Evolutionary conservation across 2,797 vertebrate species (phyloP).

Genomic region (Chromis chromis): DNA sequence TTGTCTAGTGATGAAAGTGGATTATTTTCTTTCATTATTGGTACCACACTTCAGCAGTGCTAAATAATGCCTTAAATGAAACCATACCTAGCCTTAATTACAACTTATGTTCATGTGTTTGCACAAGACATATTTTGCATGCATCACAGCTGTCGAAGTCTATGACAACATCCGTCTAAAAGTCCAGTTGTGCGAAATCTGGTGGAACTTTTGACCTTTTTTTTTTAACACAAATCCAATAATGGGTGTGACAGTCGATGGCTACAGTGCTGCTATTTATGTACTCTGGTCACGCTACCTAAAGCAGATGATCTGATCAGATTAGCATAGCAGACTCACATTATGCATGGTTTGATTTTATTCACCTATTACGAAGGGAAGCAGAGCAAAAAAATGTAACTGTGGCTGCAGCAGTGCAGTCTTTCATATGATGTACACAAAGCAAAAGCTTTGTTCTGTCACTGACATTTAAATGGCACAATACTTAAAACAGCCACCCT

Average conservation of each 20-base stretch:
- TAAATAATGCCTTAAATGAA: no score
- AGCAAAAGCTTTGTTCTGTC: constrained; percentile 8
- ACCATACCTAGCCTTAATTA: no score
- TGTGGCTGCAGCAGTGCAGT: constrained; percentile 27
- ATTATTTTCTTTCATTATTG: no score
- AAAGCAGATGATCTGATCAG: constrained; percentile 14
- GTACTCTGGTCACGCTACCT: constrained; percentile 6
- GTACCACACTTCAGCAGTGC: no score
- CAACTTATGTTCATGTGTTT: no score
- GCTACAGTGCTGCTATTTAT: constrained; percentile 10
- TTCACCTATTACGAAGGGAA: constrained; percentile 13
- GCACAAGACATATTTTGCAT: no score
- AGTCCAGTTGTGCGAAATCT: not conserved
- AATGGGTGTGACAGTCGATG: not conserved
- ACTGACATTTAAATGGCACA: constrained; percentile 13
- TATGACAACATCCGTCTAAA: not conserved
- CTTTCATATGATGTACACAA: not conserved
- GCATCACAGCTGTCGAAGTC: no score
- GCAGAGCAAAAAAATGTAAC: not conserved
- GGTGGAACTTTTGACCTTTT: not conserved
- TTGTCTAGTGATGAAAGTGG: no score
- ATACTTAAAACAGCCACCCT: not conserved
- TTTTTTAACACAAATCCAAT: constrained; percentile 8
- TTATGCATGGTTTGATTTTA: constrained; percentile 11
- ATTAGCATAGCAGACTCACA: constrained; percentile 21